phyloP scores from a whole-genome alignment of 2,797 vertebrate species.

The Acipenser transmontanus region DNA sequence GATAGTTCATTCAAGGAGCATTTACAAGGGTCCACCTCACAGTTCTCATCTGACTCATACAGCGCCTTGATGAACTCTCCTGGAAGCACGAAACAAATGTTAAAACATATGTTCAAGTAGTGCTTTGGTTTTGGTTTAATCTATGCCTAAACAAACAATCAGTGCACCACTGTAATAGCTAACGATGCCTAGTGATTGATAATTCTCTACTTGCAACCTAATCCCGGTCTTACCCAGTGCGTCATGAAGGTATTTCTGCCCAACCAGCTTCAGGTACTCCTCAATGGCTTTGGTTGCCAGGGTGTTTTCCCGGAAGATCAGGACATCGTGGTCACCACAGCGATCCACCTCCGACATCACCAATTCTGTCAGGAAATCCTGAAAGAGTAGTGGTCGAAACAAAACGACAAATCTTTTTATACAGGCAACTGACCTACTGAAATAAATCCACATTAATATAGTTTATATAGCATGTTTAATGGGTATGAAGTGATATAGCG shows the following conservation, averaged over 20 bases:
- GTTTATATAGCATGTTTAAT: too few species aligned
- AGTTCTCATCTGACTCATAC: slow-evolving; percentile 94
- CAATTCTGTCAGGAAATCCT: slow-evolving; percentile 93
- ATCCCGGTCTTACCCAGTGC: slow-evolving; percentile 74
- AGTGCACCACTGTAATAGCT: too few species aligned
- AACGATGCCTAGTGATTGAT: too few species aligned
- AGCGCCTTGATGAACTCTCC: slow-evolving; percentile 92
- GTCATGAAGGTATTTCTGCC: slow-evolving; percentile 90
- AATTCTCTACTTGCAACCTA: too few species aligned
- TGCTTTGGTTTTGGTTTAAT: too few species aligned
- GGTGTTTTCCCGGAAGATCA: slow-evolving; percentile 97
- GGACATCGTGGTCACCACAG: slow-evolving; percentile 87
- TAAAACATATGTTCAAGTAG: too few species aligned
- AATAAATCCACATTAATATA: too few species aligned
- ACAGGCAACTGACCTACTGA: too few species aligned
- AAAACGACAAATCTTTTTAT: too few species aligned
- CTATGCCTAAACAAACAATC: too few species aligned
- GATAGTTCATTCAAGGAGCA: slow-evolving; percentile 70
- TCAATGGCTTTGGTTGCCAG: slow-evolving; percentile 94
- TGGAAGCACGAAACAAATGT: slow-evolving; percentile 32
- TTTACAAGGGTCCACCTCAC: slow-evolving; percentile 87
- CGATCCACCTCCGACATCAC: slow-evolving; percentile 95
- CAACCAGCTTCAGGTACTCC: slow-evolving; percentile 91
- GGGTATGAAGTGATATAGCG: not conserved
- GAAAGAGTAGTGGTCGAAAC: slow-evolving; percentile 19